These are phyloP conservation scores for Operophtera brumata DNA, from an alignment of 2,888 invertebrate genomes.

Conservation along the genomic window DNA sequence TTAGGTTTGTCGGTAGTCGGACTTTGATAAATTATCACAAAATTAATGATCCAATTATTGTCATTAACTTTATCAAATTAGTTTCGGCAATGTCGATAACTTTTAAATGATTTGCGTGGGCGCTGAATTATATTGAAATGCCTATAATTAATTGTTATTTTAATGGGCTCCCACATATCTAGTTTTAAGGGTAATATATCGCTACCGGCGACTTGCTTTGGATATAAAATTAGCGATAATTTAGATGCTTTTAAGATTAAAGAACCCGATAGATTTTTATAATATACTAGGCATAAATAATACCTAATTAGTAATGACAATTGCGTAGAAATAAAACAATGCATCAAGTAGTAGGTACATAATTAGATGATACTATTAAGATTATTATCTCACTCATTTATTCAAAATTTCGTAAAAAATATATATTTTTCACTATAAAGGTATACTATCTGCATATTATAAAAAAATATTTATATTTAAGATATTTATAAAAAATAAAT, in stretches of 20 bases:
- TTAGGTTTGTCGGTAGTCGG: neutral
- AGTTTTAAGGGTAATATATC: constrained; percentile 15
- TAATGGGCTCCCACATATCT: constrained; percentile 25
- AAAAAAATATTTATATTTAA: too few relatives aligned
- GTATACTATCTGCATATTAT: too few relatives aligned
- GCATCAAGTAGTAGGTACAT: too few relatives aligned
- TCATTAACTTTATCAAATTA: constrained; percentile 13
- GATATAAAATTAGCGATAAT: constrained; percentile 14
- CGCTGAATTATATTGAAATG: constrained; percentile 15
- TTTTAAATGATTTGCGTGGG: constrained; percentile 22
- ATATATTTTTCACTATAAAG: too few relatives aligned
- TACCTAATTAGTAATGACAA: too few relatives aligned
- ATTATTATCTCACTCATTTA: too few relatives aligned
- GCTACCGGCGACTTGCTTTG: constrained; percentile 11
- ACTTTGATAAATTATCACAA: constrained; percentile 16
- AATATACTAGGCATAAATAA: neutral
- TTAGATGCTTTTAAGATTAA: neutral
- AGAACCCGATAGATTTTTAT: neutral
- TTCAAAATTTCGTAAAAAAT: too few relatives aligned
- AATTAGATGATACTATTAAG: too few relatives aligned
- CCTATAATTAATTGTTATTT: constrained; percentile 30
- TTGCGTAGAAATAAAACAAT: too few relatives aligned
- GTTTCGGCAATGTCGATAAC: constrained; percentile 17
- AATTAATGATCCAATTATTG: constrained; percentile 16
- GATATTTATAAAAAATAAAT: too few relatives aligned